Base-by-base conservation (phyloP, 2,888 invertebrate genomes). In the Patella ulyssiponensis region DNA sequence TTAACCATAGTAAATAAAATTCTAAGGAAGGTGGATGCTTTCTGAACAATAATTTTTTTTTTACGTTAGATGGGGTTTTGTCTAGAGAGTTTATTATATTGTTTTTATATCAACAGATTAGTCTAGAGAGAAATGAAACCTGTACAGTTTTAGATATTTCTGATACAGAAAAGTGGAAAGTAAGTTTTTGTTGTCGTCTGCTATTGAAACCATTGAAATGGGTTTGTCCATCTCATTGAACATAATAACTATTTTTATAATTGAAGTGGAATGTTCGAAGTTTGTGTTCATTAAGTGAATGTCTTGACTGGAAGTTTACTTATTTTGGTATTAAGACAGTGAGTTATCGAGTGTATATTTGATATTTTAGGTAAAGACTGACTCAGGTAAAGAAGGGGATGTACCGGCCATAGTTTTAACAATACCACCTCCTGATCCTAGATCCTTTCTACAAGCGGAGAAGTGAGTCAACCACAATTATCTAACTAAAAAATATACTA, bases 361-460 rank as follows among this genome's bases (percentile, higher is more conserved):
- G n/a, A n/a, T 27, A 7, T 75, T 52, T 1, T 80, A 86, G 85
- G 83, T 88, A 23, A 76, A 78, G 71, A 86, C 80, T 4, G 72
- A 73, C 7, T 27, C 82, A 27, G 89, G 88, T 2, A 77, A 77
- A 23, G 90, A 89, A 75, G 85, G 85, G 5, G 87, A 87, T 58
- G 87, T 90, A 9, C 90, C 91, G 11, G 87, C 89, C 14, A 87
- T 90, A 20, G 82, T 91, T 7, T 83, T 90, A 44, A 86, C 89
- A 7, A 90, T 91, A 54, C 89, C 90, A 17, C 88, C 90, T 15
- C 90, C 90, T 7, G 89, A 90, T 76, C 85, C 86, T 17, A 82
- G 83, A 64, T 88, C 89, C 20, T 85, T 88, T 52, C 77, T 83
- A 64, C 84, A 86, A 76, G 87, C 87, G 23, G 85, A 86, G 64